These are phyloP conservation scores for Marmota flaviventris DNA, from an alignment of 2,113 vertebrate genomes.

Conservation along the genomic window DNA sequence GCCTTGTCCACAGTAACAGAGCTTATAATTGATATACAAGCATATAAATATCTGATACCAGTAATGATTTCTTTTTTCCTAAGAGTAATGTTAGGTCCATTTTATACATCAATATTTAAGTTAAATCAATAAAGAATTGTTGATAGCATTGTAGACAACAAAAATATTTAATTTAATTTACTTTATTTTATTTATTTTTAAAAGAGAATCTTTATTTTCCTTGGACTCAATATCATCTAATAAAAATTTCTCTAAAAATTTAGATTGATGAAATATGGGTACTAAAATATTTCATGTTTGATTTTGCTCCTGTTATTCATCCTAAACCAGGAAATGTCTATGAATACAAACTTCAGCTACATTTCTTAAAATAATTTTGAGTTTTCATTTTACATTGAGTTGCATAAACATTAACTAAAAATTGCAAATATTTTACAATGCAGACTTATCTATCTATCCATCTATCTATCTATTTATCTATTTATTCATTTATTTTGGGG, in stretches of 20 bases:
- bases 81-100: neutral
- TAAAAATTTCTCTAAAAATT: neutral
- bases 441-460: neutral
- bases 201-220: accelerated
- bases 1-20: no score
- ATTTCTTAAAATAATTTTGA: neutral
- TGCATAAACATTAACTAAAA: neutral
- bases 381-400: neutral
- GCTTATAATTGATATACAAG: no score
- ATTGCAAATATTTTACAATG: neutral
- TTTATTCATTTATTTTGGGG: neutral
- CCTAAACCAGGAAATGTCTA: neutral
- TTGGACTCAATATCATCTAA: neutral
- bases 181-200: neutral
- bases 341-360: neutral
- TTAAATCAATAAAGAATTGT: neutral
- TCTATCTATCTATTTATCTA: no score
- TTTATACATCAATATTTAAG: neutral
- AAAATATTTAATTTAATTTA: neutral
- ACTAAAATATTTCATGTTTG: neutral
- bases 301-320: neutral
- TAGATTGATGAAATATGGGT: neutral
- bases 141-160: neutral
- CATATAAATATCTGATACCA: no score
- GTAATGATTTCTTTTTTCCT: neutral